A percentile compares a stretch with the other conserved stretches of the same genome.
phyloP scores from a whole-genome alignment of 2,797 vertebrate species.

The Cossypha polioptera region DNA sequence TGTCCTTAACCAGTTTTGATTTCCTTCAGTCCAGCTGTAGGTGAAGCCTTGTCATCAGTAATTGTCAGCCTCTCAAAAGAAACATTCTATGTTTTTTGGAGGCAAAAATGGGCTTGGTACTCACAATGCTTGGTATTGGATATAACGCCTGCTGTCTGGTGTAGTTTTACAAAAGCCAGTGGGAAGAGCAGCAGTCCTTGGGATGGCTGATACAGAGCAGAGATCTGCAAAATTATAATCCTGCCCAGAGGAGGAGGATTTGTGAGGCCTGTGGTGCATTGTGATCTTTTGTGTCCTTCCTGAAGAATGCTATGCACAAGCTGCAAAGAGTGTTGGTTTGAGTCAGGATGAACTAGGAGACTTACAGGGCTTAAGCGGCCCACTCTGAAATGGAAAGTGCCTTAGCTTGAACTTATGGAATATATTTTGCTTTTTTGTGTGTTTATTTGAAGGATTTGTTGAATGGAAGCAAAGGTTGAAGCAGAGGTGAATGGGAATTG shows the following conservation, averaged over 20 bases:
- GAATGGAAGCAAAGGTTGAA: background rate
- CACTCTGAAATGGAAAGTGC: background rate
- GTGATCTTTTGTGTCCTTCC: background rate
- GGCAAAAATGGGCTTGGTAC: background rate
- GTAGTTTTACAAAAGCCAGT: background rate
- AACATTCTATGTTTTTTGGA: background rate
- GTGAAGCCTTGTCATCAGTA: background rate
- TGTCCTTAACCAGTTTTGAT: background rate
- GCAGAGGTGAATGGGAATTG: background rate
- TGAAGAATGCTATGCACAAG: background rate
- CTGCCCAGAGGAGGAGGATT: background rate
- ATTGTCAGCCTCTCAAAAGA: background rate
- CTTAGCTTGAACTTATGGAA: background rate
- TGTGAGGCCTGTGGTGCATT: rapidly evolving
- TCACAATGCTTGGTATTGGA: background rate
- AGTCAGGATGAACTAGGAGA: background rate
- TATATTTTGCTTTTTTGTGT: background rate
- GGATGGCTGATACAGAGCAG: background rate
- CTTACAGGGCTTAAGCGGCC: background rate
- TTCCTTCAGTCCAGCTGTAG: background rate
- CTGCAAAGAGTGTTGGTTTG: background rate
- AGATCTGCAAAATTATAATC: background rate
- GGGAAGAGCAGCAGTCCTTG: background rate
- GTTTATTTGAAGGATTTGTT: background rate
- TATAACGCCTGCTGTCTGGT: rapidly evolving